Conservation (phyloP, 30 jellyfish, hydroid and myxozoan species). For the Aurelia sp. region DNA sequence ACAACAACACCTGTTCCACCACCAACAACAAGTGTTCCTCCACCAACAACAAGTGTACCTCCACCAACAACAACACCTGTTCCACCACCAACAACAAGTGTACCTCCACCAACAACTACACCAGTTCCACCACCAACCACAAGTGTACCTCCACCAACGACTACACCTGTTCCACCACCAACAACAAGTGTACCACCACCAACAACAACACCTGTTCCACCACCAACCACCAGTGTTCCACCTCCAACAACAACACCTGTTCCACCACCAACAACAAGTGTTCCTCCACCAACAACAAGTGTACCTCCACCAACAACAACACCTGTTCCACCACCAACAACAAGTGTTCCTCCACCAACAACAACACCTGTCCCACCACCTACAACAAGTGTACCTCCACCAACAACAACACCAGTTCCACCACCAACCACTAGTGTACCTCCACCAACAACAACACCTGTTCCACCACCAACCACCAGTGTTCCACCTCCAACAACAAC, state of each 20-base stretch:
- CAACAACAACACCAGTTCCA: not conserved
- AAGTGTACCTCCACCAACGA: constrained; percentile 4
- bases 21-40: not conserved
- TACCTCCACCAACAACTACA: constrained; percentile 11
- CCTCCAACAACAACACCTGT: constrained; percentile 1
- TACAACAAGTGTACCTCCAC: constrained; percentile 16
- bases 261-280: not conserved
- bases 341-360: too few relatives aligned
- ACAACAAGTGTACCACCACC: too few relatives aligned
- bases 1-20: not conserved
- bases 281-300: too few relatives aligned
- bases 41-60: constrained; percentile 29
- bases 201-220: too few relatives aligned
- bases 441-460: constrained; percentile 51
- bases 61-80: not conserved
- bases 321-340: too few relatives aligned
- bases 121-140: not conserved
- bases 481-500: not conserved
- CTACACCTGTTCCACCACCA: constrained; percentile 28
- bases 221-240: too few relatives aligned
- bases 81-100: constrained; percentile 28
- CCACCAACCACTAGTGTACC: not conserved
- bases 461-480: constrained; percentile 15
- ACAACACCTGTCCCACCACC: constrained; percentile 9
- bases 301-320: too few relatives aligned